Percentiles rank a stretch among this genome's conserved stretches.
Conservation (phyloP, 2,888 invertebrate species). For the Escarpia spicata region DNA sequence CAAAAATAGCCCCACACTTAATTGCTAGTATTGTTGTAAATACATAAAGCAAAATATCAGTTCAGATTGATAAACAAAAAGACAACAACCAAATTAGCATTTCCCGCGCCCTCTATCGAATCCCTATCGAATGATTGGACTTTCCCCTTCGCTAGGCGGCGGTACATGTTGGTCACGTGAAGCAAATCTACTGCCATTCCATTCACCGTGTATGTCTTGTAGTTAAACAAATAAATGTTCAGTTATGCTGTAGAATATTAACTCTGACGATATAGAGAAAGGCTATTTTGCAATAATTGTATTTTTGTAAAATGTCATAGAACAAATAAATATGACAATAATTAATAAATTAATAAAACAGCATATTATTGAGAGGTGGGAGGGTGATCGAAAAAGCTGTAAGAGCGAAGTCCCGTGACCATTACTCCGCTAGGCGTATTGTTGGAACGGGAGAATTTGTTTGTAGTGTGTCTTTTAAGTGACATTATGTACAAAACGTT, state of each 20-base stretch:
- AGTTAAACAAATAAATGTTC: background rate
- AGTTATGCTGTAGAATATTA: background rate
- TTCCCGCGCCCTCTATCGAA: conserved; percentile 13
- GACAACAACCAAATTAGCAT: background rate
- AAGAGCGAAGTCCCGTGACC: background rate
- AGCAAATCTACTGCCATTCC: background rate
- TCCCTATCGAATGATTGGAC: background rate
- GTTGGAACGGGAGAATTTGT: background rate
- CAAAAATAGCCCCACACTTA: background rate
- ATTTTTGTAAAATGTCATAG: background rate
- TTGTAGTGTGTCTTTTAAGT: background rate
- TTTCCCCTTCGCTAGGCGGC: background rate
- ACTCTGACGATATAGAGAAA: background rate
- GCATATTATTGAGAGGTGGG: background rate
- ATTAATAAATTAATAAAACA: background rate
- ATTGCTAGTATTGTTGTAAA: background rate
- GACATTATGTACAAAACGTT: background rate
- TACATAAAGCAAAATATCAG: background rate
- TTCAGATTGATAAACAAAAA: background rate
- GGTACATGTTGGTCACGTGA: background rate
- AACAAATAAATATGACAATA: background rate
- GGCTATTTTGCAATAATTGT: background rate
- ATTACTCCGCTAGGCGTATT: background rate
- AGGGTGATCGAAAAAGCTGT: background rate
- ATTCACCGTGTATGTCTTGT: background rate